These are phyloP conservation scores for Porphyrio hochstetteri DNA, from an alignment of 2,113 vertebrate genomes.

Conservation along the genomic window DNA sequence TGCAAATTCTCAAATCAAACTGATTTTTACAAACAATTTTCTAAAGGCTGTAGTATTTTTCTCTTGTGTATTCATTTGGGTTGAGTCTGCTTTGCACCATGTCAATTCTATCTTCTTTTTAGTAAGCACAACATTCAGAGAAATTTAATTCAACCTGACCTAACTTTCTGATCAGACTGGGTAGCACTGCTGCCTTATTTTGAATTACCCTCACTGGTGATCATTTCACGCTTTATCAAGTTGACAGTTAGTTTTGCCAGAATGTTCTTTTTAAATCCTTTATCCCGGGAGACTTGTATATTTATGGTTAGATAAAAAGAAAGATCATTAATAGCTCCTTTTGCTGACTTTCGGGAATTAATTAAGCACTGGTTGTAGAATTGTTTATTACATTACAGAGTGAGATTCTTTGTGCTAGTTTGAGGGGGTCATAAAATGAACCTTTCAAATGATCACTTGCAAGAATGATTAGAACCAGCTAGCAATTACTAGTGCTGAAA, in stretches of 20 bases:
- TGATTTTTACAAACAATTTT: neutral
- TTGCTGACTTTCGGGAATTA: constrained; percentile 65
- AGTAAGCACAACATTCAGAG: neutral
- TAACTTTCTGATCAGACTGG: constrained; percentile 35
- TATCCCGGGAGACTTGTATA: constrained; percentile 41
- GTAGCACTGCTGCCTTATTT: neutral
- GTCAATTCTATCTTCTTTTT: neutral
- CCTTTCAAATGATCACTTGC: constrained; percentile 61
- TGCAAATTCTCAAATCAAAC: neutral
- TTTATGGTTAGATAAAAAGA: constrained; percentile 62
- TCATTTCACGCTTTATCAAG: constrained; percentile 44
- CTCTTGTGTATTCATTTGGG: neutral
- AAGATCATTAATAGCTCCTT: constrained; percentile 65
- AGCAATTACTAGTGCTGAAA: constrained; percentile 41
- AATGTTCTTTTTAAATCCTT: constrained; percentile 46
- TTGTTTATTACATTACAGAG: constrained; percentile 67
- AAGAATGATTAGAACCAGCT: constrained; percentile 68
- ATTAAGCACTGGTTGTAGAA: constrained; percentile 71
- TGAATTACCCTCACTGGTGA: constrained; percentile 36
- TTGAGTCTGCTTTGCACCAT: neutral
- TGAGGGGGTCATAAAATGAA: constrained; percentile 70
- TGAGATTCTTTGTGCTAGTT: constrained; percentile 64
- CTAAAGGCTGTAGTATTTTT: neutral
- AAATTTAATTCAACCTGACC: neutral
- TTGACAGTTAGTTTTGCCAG: constrained; percentile 49